These are phyloP conservation scores for Galerucella nymphaeae DNA, from an alignment of 2,888 invertebrate genomes.

Conservation along the genomic window DNA sequence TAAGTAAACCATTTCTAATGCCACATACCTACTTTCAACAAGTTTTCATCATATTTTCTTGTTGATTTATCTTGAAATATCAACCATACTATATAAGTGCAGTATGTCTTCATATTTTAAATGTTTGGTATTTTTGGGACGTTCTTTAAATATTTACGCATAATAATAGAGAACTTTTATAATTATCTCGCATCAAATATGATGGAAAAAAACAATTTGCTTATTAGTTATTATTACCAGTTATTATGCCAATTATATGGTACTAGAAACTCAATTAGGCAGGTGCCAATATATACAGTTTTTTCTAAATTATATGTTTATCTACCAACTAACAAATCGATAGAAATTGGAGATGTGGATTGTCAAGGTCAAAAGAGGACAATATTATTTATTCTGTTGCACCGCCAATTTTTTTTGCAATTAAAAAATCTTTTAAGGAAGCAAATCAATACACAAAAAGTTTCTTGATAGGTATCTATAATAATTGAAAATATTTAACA, in stretches of 20 bases:
- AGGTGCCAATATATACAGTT: too few relatives aligned
- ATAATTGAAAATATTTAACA: too few relatives aligned
- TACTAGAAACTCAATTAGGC: background rate
- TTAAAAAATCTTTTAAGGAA: too few relatives aligned
- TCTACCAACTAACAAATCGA: too few relatives aligned
- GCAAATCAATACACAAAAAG: too few relatives aligned
- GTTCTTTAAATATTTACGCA: background rate
- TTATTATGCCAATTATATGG: background rate
- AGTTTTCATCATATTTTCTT: background rate
- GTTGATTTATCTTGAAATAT: background rate
- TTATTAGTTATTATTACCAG: background rate
- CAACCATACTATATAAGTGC: background rate
- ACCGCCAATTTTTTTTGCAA: too few relatives aligned
- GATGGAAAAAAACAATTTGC: background rate
- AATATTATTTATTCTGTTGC: too few relatives aligned
- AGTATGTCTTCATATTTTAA: background rate
- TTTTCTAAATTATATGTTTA: too few relatives aligned
- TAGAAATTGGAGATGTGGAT: too few relatives aligned
- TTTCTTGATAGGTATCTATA: too few relatives aligned
- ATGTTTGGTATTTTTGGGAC: background rate
- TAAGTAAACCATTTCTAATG: background rate
- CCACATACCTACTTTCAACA: background rate
- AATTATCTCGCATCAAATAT: background rate
- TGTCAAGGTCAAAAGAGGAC: too few relatives aligned
- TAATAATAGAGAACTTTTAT: background rate